A percentile compares a stretch with the other conserved stretches of the same genome.
Conservation (phyloP, 2,888 invertebrate species). For the Therioaphis trifolii region DNA sequence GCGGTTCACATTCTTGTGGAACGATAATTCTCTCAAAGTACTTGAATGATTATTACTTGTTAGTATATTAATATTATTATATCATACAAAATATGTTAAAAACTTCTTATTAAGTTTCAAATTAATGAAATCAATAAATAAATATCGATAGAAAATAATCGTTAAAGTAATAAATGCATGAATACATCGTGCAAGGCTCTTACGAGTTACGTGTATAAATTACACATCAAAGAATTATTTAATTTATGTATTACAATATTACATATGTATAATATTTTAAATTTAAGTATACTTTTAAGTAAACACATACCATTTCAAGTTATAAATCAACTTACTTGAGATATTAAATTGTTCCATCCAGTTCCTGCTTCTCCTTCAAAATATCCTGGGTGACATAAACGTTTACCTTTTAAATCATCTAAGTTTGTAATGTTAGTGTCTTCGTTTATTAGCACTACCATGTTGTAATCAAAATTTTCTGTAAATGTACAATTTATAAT, state of each 20-base stretch:
- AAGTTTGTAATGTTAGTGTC: conserved; percentile 71
- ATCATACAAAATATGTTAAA: conserved; percentile 30
- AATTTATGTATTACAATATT: no score
- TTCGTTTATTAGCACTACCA: conserved; percentile 62
- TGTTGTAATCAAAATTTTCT: conserved; percentile 62
- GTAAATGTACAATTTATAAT: conserved; percentile 1
- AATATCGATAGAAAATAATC: no score
- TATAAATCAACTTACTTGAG: conserved; percentile 73
- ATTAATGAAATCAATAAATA: background rate
- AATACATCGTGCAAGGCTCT: no score
- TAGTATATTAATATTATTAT: conserved; percentile 37
- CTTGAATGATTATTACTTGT: conserved; percentile 69
- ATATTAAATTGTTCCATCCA: conserved; percentile 81
- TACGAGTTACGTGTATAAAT: no score
- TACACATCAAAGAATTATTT: no score
- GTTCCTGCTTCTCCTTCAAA: conserved; percentile 73
- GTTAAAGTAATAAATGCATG: no score
- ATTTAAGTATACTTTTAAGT: no score
- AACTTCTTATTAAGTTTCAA: background rate
- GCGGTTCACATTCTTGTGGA: conserved; percentile 78
- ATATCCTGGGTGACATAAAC: conserved; percentile 85
- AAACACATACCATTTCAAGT: no score
- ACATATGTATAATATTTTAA: no score
- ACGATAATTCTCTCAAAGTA: conserved; percentile 81
- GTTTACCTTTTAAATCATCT: conserved; percentile 76